A percentile compares a stretch with the other conserved stretches of the same genome.
These are phyloP conservation scores for Caenorhabditis inopinata DNA, from an alignment of 1,140 invertebrate species.

Conservation along the genomic window DNA sequence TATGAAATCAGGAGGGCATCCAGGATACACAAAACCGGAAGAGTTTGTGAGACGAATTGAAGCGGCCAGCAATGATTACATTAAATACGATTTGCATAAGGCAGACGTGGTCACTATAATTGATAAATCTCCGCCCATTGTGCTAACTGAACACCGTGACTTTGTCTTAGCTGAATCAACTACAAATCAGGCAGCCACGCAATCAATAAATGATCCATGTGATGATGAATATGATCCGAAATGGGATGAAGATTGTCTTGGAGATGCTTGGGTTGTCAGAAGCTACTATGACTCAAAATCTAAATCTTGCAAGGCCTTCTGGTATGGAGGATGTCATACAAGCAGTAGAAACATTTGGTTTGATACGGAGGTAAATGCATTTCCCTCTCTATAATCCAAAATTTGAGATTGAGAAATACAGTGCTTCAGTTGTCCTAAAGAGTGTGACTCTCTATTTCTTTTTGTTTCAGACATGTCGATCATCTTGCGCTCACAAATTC, in stretches of 20 bases:
- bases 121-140: neutral
- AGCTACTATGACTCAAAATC: slow-evolving; percentile 23
- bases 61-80: neutral
- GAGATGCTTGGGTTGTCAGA: slow-evolving; percentile 32
- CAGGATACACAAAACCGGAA: neutral
- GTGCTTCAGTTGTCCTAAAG: too few species aligned
- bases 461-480: slow-evolving; percentile 19
- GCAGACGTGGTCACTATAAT: neutral
- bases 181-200: neutral
- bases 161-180: neutral
- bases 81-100: slow-evolving; percentile 11
- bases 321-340: slow-evolving; percentile 37
- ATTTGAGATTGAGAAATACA: too few species aligned
- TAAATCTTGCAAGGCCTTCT: slow-evolving; percentile 22
- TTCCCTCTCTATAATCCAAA: too few species aligned
- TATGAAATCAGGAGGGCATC: slow-evolving; percentile 4
- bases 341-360: slow-evolving; percentile 37
- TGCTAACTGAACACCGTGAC: neutral
- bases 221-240: slow-evolving; percentile 55
- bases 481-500: slow-evolving; percentile 24
- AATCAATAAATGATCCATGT: slow-evolving; percentile 43
- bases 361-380: slow-evolving; percentile 19
- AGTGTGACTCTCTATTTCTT: too few species aligned
- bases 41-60: slow-evolving; percentile 28
- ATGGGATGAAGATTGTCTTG: slow-evolving; percentile 35